Evolutionary conservation across 2,888 invertebrate genomes (phyloP).

Genomic region (Bruchidius siliquastri): DNA sequence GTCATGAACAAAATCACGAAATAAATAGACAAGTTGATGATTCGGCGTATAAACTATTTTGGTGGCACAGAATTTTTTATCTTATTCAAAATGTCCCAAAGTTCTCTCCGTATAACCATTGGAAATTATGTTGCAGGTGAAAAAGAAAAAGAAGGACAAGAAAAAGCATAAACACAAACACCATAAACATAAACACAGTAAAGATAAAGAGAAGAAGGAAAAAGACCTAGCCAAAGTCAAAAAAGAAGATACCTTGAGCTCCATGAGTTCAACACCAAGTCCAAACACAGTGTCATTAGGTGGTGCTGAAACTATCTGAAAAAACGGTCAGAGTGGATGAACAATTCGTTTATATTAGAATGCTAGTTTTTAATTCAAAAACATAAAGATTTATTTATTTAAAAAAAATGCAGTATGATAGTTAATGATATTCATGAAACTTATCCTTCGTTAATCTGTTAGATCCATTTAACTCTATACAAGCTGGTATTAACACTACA

Average conservation of each 20-base stretch:
- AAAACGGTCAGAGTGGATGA: not conserved
- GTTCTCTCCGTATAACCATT: not conserved
- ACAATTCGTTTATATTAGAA: too few relatives aligned
- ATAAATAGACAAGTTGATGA: too few relatives aligned
- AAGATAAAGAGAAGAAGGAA: slow-evolving; percentile 48
- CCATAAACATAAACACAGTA: slow-evolving; percentile 63
- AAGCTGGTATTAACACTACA: too few relatives aligned
- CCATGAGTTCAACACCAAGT: slow-evolving; percentile 71
- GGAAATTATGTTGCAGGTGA: slow-evolving; percentile 36
- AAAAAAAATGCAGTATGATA: too few relatives aligned
- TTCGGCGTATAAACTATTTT: too few relatives aligned
- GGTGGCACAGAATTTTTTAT: slow-evolving; percentile 10
- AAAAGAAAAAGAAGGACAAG: slow-evolving; percentile 74
- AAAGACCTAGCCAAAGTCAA: slow-evolving; percentile 55
- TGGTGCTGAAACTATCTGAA: slow-evolving; percentile 26
- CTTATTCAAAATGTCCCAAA: not conserved
- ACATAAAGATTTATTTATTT: too few relatives aligned
- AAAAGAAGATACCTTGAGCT: slow-evolving; percentile 73
- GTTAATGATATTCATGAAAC: too few relatives aligned
- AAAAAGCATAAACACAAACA: slow-evolving; percentile 91
- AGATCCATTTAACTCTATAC: too few relatives aligned
- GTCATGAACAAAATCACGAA: too few relatives aligned
- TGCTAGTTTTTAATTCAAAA: too few relatives aligned
- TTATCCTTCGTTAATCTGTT: too few relatives aligned
- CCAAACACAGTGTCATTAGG: slow-evolving; percentile 50